Conservation (phyloP, 2,888 invertebrate genomes). For the Hoplodrina blanda region DNA sequence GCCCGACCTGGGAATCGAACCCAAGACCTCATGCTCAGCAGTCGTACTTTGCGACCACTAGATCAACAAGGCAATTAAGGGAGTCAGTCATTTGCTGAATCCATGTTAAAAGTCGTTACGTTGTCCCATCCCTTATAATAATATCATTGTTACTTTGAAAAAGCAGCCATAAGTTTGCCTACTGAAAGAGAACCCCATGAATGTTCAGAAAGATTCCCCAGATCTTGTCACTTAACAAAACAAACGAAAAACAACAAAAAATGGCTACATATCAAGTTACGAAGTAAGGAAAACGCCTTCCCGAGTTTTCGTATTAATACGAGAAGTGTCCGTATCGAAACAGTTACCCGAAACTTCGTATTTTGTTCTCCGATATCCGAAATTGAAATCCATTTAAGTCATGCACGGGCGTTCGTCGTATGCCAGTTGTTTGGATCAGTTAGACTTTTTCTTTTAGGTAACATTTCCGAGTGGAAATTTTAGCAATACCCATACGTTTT, state of each 20-base stretch:
- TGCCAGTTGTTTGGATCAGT: conserved; percentile 50
- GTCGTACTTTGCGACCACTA: no score
- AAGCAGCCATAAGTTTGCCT: no score
- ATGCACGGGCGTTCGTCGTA: conserved; percentile 42
- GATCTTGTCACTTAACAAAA: conserved; percentile 10
- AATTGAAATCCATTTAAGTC: conserved; percentile 60
- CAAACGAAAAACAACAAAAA: conserved; percentile 18
- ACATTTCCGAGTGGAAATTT: conserved; percentile 30
- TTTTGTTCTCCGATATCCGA: conserved; percentile 50
- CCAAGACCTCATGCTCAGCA: no score
- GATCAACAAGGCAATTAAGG: no score
- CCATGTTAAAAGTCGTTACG: no score
- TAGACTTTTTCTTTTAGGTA: conserved; percentile 35
- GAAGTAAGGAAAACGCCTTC: conserved; percentile 18
- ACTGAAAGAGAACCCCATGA: not conserved
- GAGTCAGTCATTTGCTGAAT: no score
- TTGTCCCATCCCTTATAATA: no score
- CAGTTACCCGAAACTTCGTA: conserved; percentile 51
- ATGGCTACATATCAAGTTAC: conserved; percentile 28
- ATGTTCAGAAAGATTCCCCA: not conserved
- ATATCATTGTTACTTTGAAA: no score
- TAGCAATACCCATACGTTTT: conserved; percentile 34
- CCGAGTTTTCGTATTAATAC: conserved; percentile 38
- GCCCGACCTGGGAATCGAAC: no score
- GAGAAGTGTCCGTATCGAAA: conserved; percentile 44